These are phyloP conservation scores for Rotaria socialis DNA, from an alignment of 2,888 invertebrate species.

Conservation along the genomic window DNA sequence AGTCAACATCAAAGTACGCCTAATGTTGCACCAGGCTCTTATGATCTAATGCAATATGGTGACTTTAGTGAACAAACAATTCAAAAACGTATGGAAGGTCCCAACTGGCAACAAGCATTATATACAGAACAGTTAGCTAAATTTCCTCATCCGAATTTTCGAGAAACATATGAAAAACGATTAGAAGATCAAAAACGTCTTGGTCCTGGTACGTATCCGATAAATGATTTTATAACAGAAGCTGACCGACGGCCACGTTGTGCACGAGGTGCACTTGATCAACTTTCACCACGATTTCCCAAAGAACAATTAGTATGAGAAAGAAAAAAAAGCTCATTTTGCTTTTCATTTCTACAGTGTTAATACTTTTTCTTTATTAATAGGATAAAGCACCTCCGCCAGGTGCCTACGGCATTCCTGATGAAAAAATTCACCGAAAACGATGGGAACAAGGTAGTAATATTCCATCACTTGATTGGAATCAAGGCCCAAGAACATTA, in stretches of 20 bases:
- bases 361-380: neutral
- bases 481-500: constrained; percentile 36
- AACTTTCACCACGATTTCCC: constrained; percentile 36
- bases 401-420: constrained; percentile 44
- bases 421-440: constrained; percentile 35
- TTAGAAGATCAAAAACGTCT: constrained; percentile 40
- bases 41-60: constrained; percentile 40
- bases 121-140: constrained; percentile 41
- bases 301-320: neutral
- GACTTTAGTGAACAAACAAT: constrained; percentile 42
- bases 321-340: too few species aligned
- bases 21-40: constrained; percentile 38
- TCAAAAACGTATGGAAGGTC: neutral
- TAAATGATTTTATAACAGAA: constrained; percentile 17
- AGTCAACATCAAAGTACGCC: neutral
- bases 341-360: too few species aligned
- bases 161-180: constrained; percentile 38
- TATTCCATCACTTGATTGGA: constrained; percentile 41
- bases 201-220: constrained; percentile 42
- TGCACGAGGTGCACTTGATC: constrained; percentile 40
- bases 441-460: constrained; percentile 38
- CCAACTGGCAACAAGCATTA: constrained; percentile 41
- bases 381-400: constrained; percentile 20
- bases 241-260: constrained; percentile 36
- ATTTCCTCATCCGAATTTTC: constrained; percentile 39